A percentile compares a stretch with the other conserved stretches of the same genome.
Evolutionary conservation across 1,140 invertebrate species (phyloP).

Genomic region (Drosophila rufa): DNA sequence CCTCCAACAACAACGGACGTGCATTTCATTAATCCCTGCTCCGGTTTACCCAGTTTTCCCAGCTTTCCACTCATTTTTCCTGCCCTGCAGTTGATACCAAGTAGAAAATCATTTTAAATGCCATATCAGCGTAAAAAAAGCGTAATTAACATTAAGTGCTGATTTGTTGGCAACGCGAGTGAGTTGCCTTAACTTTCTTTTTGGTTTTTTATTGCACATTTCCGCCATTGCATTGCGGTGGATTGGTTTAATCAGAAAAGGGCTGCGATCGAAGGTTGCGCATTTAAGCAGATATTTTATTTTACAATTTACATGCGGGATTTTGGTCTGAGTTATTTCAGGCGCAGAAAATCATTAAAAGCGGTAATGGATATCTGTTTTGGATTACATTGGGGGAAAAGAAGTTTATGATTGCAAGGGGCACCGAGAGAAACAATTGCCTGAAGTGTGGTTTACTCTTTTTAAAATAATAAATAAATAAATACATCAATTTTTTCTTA

Average conservation of each 20-base stretch:
- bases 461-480: no score
- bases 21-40: conserved; percentile 62
- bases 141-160: conserved; percentile 79
- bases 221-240: conserved; percentile 26
- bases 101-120: conserved; percentile 60
- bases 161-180: conserved; percentile 51
- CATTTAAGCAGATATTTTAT: conserved; percentile 21
- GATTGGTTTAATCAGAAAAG: conserved; percentile 45
- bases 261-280: conserved; percentile 17
- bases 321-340: conserved; percentile 33
- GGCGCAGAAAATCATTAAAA: conserved; percentile 17
- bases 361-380: conserved; percentile 10
- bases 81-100: conserved; percentile 14
- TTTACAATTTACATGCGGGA: conserved; percentile 25
- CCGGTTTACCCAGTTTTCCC: not conserved
- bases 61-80: not conserved
- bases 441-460: no score
- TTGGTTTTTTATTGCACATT: not conserved
- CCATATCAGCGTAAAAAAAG: conserved; percentile 61
- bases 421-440: not conserved
- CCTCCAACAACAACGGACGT: conserved; percentile 35
- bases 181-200: conserved; percentile 36
- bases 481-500: no score
- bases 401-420: conserved; percentile 1
- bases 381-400: conserved; percentile 2